Evolutionary conservation across 2,797 vertebrate genomes (phyloP).

Genomic region (Myotis planiceps): DNA sequence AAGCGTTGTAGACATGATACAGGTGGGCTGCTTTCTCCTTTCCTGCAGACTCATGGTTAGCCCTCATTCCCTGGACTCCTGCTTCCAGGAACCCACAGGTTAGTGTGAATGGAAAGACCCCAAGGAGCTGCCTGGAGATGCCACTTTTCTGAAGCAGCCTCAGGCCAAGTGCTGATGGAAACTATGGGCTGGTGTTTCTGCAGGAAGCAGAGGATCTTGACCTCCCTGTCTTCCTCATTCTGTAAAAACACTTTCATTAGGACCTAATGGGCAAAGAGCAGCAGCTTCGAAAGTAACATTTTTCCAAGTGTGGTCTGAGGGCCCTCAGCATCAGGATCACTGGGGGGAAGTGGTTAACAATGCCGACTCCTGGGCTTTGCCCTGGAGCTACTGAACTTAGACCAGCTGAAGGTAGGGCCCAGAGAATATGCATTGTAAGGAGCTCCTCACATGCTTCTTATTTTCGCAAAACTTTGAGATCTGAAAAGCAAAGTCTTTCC

Average conservation of each 20-base stretch:
- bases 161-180: neutral
- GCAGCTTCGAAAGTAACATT: neutral
- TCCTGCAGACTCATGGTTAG: neutral
- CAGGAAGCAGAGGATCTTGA: neutral
- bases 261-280: neutral
- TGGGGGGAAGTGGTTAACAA: neutral
- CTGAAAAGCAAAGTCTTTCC: slow-evolving; percentile 38
- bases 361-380: neutral
- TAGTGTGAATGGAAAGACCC: neutral
- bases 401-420: neutral
- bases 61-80: neutral
- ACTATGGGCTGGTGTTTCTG: neutral
- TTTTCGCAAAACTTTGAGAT: neutral
- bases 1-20: neutral
- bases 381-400: neutral
- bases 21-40: neutral
- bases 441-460: neutral
- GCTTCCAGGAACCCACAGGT: neutral
- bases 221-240: neutral
- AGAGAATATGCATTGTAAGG: neutral
- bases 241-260: neutral
- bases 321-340: neutral
- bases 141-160: neutral
- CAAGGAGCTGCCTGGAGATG: neutral
- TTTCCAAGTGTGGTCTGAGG: slow-evolving; percentile 5